phyloP scores from a whole-genome alignment of 1,140 invertebrate species.

The Cyclina sinensis region DNA sequence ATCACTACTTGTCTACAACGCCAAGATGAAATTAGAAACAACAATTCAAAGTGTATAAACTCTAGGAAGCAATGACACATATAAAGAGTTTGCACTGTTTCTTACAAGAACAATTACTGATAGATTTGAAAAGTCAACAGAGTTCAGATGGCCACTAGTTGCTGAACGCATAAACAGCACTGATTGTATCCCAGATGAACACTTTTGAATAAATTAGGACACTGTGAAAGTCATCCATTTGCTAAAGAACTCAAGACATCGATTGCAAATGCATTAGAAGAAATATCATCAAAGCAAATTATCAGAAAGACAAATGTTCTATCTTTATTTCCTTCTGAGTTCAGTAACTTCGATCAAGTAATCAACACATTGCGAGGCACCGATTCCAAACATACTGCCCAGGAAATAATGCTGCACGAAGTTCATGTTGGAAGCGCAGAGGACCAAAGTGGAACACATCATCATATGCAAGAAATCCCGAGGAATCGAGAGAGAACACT shows the following conservation, averaged over 20 bases:
- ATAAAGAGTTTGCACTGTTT: background rate
- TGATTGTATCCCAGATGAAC: background rate
- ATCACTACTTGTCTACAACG: background rate
- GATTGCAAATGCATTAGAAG: constrained; percentile 60
- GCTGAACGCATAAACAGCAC: background rate
- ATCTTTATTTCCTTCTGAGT: constrained; percentile 72
- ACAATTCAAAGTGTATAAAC: background rate
- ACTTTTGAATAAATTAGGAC: constrained; percentile 57
- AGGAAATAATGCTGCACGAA: constrained; percentile 74
- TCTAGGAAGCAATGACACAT: background rate
- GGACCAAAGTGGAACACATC: background rate
- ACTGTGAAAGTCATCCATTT: constrained; percentile 56
- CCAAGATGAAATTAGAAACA: background rate
- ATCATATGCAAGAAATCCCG: background rate
- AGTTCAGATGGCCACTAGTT: constrained; percentile 55
- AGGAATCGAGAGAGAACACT: background rate
- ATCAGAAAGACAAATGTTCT: constrained; percentile 56
- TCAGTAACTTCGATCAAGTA: constrained; percentile 75
- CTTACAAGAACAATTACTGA: constrained; percentile 21
- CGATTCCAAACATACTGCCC: constrained; percentile 66
- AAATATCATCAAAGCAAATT: constrained; percentile 67
- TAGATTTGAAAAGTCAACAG: constrained; percentile 48
- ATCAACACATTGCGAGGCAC: constrained; percentile 62
- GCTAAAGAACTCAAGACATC: constrained; percentile 54
- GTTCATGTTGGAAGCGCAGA: background rate